Percentiles rank a stretch among this genome's conserved stretches.
Evolutionary conservation across 1,140 invertebrate species (phyloP).

Genomic region (Cepaea nemoralis): DNA sequence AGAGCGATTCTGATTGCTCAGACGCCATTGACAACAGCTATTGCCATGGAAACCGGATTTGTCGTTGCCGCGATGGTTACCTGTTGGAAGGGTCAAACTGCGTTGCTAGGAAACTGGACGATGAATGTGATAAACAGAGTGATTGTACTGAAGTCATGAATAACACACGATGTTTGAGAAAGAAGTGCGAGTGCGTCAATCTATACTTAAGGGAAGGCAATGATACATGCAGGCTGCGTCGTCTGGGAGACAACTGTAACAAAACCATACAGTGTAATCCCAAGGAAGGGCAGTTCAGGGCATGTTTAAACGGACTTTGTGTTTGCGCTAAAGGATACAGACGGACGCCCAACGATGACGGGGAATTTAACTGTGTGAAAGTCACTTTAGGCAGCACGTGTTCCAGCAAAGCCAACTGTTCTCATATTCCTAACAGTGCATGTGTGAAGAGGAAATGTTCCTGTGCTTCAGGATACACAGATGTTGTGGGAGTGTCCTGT

Average conservation of each 20-base stretch:
- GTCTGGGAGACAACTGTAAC: neutral
- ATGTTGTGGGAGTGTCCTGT: no score
- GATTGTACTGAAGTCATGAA: neutral
- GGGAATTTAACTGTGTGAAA: neutral
- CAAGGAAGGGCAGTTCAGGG: neutral
- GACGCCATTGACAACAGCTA: neutral
- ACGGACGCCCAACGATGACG: no score
- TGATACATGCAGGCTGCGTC: neutral
- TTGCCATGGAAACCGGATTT: neutral
- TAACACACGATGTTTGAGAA: neutral
- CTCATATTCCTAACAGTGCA: neutral
- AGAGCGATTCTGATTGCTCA: neutral
- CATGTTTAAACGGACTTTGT: neutral
- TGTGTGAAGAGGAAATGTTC: neutral
- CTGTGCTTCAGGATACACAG: neutral
- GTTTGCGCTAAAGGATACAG: neutral
- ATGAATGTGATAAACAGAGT: neutral
- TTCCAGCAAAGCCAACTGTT: neutral
- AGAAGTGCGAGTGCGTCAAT: neutral
- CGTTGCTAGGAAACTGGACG: neutral
- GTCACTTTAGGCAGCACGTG: neutral
- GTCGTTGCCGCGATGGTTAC: neutral
- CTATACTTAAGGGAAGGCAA: neutral
- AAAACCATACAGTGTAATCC: neutral
- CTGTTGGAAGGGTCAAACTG: neutral